Percentiles rank a stretch among this genome's conserved stretches.
phyloP scores from a whole-genome alignment of 2,888 invertebrate species.

The Perithous albicinctus region DNA sequence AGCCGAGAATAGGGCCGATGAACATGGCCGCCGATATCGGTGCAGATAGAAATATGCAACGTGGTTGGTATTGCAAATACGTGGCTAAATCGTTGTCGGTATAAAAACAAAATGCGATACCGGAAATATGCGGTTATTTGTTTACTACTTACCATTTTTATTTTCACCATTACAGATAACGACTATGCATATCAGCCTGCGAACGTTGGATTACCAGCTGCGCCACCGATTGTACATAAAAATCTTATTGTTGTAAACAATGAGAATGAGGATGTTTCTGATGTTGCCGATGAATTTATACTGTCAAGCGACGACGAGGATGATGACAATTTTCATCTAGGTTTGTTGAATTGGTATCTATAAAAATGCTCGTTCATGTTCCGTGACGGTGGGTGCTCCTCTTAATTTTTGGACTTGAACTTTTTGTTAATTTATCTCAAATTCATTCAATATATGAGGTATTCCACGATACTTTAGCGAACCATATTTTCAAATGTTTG shows the following conservation, averaged over 20 bases:
- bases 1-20: background rate
- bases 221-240: too few species aligned
- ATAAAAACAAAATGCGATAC: background rate
- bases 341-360: too few species aligned
- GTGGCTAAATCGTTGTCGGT: background rate
- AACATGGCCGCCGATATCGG: background rate
- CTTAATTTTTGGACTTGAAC: background rate
- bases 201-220: too few species aligned
- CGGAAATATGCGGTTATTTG: conserved; percentile 62
- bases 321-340: conserved; percentile 1
- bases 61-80: background rate
- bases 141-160: too few species aligned
- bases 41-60: background rate
- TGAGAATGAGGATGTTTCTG: background rate
- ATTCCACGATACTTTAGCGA: too few species aligned
- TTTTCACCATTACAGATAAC: too few species aligned
- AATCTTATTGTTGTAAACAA: too few species aligned
- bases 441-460: too few species aligned
- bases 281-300: background rate
- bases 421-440: too few species aligned
- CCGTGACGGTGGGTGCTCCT: background rate
- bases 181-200: too few species aligned
- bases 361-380: background rate
- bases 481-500: too few species aligned
- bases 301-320: conserved; percentile 4